Evolutionary conservation across 35 echinoderm and acorn worm species (phyloP).

Genomic region (Lytechinus variegatus): DNA sequence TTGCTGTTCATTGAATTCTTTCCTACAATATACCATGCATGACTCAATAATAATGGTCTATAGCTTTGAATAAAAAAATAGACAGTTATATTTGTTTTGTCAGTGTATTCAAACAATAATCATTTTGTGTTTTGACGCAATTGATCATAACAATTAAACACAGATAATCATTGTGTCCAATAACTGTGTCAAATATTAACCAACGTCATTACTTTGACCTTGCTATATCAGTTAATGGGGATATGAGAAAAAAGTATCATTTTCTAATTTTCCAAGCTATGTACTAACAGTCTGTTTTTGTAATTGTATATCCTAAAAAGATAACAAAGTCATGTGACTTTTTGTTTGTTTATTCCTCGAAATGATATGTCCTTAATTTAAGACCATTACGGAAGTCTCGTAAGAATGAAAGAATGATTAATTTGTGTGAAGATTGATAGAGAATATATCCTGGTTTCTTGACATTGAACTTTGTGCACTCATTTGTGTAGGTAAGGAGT

Average conservation of each 20-base stretch:
- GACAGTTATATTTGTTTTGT: background rate
- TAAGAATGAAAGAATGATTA: background rate
- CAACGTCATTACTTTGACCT: no score
- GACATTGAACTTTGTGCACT: background rate
- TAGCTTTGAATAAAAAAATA: background rate
- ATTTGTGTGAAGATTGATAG: background rate
- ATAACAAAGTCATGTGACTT: no score
- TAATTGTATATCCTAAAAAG: no score
- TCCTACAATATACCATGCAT: background rate
- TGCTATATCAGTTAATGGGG: no score
- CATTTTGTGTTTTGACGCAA: background rate
- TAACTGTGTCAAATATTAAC: no score
- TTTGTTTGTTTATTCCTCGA: no score
- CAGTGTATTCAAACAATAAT: background rate
- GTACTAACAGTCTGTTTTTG: no score
- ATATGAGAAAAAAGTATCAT: no score
- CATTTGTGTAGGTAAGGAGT: background rate
- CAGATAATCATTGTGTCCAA: background rate
- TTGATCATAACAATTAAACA: background rate
- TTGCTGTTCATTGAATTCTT: background rate
- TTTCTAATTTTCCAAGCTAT: no score
- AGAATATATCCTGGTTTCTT: background rate
- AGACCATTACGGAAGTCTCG: background rate
- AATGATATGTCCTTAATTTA: no score
- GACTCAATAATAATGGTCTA: background rate